Conservation (phyloP, 1,140 invertebrate genomes). For the Drosophila lacertosa region DNA sequence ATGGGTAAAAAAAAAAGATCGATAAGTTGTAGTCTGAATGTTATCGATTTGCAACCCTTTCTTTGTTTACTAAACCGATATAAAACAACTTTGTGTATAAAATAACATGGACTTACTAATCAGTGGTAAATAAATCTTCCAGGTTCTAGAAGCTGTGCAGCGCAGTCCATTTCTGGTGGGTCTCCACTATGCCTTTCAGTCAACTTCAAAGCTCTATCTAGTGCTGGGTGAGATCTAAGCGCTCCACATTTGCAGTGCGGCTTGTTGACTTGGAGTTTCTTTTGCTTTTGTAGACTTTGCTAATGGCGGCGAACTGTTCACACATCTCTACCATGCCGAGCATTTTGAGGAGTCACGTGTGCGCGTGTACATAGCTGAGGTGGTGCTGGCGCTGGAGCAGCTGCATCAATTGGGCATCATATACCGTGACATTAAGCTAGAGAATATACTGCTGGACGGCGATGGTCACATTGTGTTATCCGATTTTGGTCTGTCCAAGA, state of each 20-base stretch:
- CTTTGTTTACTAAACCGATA: background rate
- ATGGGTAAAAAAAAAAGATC: slow-evolving; percentile 19
- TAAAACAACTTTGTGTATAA: background rate
- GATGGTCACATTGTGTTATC: slow-evolving; percentile 96
- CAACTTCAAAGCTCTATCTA: slow-evolving; percentile 95
- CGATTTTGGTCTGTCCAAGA: slow-evolving; percentile 96
- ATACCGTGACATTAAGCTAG: slow-evolving; percentile 97
- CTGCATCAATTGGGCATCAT: slow-evolving; percentile 96
- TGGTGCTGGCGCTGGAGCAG: slow-evolving; percentile 95
- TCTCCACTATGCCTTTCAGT: slow-evolving; percentile 97
- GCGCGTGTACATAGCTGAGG: slow-evolving; percentile 95
- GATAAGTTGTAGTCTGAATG: slow-evolving; percentile 1
- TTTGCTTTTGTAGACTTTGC: slow-evolving; percentile 92
- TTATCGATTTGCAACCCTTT: slow-evolving; percentile 12
- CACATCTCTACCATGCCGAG: slow-evolving; percentile 94
- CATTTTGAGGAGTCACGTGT: slow-evolving; percentile 94
- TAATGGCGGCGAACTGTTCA: slow-evolving; percentile 96
- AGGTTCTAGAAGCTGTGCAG: slow-evolving; percentile 94
- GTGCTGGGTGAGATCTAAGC: slow-evolving; percentile 90
- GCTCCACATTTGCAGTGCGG: background rate
- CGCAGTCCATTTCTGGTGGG: slow-evolving; percentile 96
- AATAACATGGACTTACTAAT: background rate
- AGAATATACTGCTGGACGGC: slow-evolving; percentile 95
- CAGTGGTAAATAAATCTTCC: slow-evolving; percentile 40
- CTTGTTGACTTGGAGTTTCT: slow-evolving; percentile 14